Evolutionary conservation across 2,113 vertebrate species (phyloP).

Genomic region (Eira barbara): DNA sequence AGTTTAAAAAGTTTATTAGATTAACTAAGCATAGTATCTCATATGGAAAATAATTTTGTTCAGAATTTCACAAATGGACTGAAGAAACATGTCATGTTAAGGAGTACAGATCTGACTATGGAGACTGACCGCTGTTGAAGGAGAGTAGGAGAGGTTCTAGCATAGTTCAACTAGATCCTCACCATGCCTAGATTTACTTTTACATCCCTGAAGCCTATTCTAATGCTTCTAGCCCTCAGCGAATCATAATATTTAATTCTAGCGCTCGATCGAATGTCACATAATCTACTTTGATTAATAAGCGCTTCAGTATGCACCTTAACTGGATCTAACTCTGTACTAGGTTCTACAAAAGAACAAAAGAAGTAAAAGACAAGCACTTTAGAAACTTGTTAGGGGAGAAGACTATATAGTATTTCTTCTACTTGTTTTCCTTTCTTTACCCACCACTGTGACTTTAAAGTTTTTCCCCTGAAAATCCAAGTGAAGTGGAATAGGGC

Average conservation of each 20-base stretch:
- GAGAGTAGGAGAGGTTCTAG: neutral
- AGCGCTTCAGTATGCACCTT: neutral
- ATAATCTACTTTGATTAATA: neutral
- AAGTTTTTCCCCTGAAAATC: neutral
- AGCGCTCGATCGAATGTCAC: neutral
- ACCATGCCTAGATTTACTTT: neutral
- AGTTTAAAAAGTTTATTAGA: neutral
- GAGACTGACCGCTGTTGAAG: neutral
- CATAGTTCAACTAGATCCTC: neutral
- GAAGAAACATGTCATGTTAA: neutral
- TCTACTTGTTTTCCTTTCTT: constrained; percentile 1
- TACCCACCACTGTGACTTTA: neutral
- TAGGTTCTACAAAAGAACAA: neutral
- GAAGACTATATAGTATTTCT: neutral
- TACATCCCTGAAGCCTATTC: neutral
- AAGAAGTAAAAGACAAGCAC: neutral
- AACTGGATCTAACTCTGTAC: neutral
- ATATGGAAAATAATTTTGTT: constrained; percentile 7
- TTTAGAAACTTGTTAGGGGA: neutral
- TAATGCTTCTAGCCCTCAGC: neutral
- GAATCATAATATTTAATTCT: neutral
- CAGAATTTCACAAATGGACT: neutral
- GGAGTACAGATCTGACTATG: neutral
- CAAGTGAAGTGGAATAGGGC: neutral
- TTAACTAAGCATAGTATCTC: neutral